phyloP scores from a whole-genome alignment of 2,797 vertebrate species.

The Poecilia gillii region DNA sequence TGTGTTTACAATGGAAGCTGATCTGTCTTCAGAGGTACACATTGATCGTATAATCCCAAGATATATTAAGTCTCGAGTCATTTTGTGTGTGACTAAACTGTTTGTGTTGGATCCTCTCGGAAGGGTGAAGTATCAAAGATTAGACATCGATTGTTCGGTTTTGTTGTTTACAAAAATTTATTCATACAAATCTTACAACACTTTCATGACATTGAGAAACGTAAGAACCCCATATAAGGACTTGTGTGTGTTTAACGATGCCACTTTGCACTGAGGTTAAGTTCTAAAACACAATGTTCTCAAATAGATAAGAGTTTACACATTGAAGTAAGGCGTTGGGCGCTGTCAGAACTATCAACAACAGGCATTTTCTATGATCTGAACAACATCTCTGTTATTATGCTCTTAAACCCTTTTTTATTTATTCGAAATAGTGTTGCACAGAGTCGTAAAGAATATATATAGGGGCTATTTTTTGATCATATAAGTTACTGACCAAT shows the following conservation, averaged over 20 bases:
- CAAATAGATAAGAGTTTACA: conserved; percentile 81
- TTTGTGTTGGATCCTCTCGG: neutral
- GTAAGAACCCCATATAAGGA: conserved; percentile 86
- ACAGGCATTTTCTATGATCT: conserved; percentile 80
- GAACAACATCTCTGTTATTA: conserved; percentile 80
- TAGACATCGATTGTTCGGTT: conserved; percentile 87
- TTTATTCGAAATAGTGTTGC: conserved; percentile 63
- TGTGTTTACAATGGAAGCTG: conserved; percentile 28
- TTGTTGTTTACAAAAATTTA: conserved; percentile 99
- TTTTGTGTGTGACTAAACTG: conserved; percentile 10
- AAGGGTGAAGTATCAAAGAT: conserved; percentile 83
- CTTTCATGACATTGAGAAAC: conserved; percentile 97
- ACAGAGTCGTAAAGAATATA: conserved; percentile 61
- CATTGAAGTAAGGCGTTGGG: conserved; percentile 97
- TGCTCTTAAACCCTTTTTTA: conserved; percentile 82
- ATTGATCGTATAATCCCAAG: conserved; percentile 6
- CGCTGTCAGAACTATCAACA: conserved; percentile 90
- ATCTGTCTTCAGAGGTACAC: conserved; percentile 18
- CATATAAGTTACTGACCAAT: conserved; percentile 69
- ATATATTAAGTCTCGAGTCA: conserved; percentile 1
- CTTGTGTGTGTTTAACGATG: conserved; percentile 88
- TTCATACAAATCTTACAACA: conserved; percentile 99
- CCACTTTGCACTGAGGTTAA: conserved; percentile 82
- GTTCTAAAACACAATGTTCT: conserved; percentile 82
- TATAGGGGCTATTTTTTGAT: conserved; percentile 56